phyloP scores from a whole-genome alignment of 2,797 vertebrate species.

The Bryconaethiops microstoma region DNA sequence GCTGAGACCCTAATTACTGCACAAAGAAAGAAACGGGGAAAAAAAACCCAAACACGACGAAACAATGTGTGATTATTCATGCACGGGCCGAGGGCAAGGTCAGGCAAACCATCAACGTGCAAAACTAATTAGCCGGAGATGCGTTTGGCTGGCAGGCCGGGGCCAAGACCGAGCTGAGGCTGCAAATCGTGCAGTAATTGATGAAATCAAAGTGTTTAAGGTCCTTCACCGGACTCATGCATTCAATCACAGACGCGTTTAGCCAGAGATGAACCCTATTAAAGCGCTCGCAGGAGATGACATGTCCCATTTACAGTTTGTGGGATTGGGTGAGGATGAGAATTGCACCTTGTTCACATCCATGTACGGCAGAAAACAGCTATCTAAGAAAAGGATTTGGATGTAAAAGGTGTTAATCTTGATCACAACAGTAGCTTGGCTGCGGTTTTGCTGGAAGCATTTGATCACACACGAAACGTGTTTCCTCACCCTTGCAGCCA shows the following conservation, averaged over 20 bases:
- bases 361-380: neutral
- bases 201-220: constrained; percentile 25
- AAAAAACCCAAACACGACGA: constrained; percentile 26
- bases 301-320: neutral
- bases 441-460: neutral
- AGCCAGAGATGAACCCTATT: constrained; percentile 10
- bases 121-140: constrained; percentile 52
- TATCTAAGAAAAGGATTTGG: neutral
- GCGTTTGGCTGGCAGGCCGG: constrained; percentile 45
- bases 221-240: constrained; percentile 12
- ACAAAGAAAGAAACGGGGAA: neutral
- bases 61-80: constrained; percentile 53
- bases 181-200: constrained; percentile 29
- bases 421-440: constrained; percentile 1
- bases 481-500: constrained; percentile 62
- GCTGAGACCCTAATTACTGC: constrained; percentile 30
- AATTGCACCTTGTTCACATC: neutral
- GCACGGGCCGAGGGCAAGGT: constrained; percentile 44
- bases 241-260: neutral
- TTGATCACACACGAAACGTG: constrained; percentile 58
- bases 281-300: constrained; percentile 4
- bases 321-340: neutral
- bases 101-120: constrained; percentile 43
- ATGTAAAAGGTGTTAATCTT: constrained; percentile 1
- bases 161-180: constrained; percentile 11